Conservation (phyloP, 2,888 invertebrate species). For the Parasteatoda lunata region DNA sequence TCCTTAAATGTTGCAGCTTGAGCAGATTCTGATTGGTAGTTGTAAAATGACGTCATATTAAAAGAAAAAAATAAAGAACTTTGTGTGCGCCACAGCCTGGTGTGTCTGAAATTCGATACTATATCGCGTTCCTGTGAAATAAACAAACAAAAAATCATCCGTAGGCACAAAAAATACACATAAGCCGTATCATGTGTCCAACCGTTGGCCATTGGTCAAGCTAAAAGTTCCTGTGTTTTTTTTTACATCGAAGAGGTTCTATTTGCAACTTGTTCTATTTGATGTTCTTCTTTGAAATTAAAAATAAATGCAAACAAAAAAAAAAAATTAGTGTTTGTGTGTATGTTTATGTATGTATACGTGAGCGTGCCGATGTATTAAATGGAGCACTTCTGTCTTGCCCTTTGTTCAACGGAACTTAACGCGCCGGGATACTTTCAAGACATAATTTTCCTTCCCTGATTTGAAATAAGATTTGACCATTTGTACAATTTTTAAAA, state of each 20-base stretch:
- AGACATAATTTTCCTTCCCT: too few relatives aligned
- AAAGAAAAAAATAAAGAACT: constrained; percentile 26
- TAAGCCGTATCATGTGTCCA: constrained; percentile 60
- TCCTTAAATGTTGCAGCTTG: constrained; percentile 47
- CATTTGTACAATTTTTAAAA: too few relatives aligned
- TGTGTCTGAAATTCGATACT: constrained; percentile 57
- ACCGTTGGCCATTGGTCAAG: constrained; percentile 60
- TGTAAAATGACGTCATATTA: constrained; percentile 21
- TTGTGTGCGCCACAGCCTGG: constrained; percentile 26
- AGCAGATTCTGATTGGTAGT: constrained; percentile 38
- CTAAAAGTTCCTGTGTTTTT: constrained; percentile 69
- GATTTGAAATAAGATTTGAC: too few relatives aligned
- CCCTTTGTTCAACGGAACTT: constrained; percentile 54
- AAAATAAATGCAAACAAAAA: constrained; percentile 53
- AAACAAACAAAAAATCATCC: constrained; percentile 41
- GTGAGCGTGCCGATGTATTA: constrained; percentile 53
- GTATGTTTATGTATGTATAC: constrained; percentile 50
- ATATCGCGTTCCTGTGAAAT: constrained; percentile 48
- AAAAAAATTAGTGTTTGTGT: constrained; percentile 57
- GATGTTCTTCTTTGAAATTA: constrained; percentile 66
- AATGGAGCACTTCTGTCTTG: constrained; percentile 53
- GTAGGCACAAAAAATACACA: constrained; percentile 46
- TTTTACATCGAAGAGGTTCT: constrained; percentile 69
- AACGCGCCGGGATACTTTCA: constrained; percentile 51
- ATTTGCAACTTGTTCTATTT: constrained; percentile 68